phyloP scores from a whole-genome alignment of 2,888 invertebrate species.

The Catotricha subobsoleta region DNA sequence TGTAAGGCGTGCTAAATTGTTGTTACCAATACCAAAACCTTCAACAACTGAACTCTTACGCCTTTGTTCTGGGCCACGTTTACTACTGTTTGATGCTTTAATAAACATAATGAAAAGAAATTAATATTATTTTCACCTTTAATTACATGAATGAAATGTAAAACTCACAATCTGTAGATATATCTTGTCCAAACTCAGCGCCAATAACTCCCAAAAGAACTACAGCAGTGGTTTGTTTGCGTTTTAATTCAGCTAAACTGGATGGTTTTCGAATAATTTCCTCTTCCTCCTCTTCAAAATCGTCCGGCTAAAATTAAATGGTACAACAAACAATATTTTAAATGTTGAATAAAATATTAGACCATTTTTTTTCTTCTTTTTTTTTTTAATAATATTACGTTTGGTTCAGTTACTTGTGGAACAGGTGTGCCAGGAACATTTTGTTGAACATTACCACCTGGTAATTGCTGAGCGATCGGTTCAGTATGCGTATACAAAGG shows the following conservation, averaged over 20 bases:
- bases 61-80: slow-evolving; percentile 23
- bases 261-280: slow-evolving; percentile 73
- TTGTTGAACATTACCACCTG: slow-evolving; percentile 15
- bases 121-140: background rate
- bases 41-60: slow-evolving; percentile 74
- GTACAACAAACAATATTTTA: slow-evolving; percentile 21
- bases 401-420: slow-evolving; percentile 6
- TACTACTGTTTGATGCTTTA: slow-evolving; percentile 5
- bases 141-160: too few species aligned
- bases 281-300: slow-evolving; percentile 70
- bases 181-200: slow-evolving; percentile 95
- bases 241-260: slow-evolving; percentile 65
- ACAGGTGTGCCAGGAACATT: slow-evolving; percentile 10
- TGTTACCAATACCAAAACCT: slow-evolving; percentile 67
- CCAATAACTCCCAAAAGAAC: slow-evolving; percentile 94
- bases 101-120: slow-evolving; percentile 23
- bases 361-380: background rate
- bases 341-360: background rate
- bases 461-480: slow-evolving; percentile 49
- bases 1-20: slow-evolving; percentile 76
- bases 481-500: slow-evolving; percentile 72
- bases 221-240: slow-evolving; percentile 94
- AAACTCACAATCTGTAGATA: slow-evolving; percentile 41
- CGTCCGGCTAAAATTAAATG: slow-evolving; percentile 45
- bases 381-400: too few species aligned